These are phyloP conservation scores for Troglohyphantes excavatus DNA, from an alignment of 2,888 invertebrate genomes.

Conservation along the genomic window DNA sequence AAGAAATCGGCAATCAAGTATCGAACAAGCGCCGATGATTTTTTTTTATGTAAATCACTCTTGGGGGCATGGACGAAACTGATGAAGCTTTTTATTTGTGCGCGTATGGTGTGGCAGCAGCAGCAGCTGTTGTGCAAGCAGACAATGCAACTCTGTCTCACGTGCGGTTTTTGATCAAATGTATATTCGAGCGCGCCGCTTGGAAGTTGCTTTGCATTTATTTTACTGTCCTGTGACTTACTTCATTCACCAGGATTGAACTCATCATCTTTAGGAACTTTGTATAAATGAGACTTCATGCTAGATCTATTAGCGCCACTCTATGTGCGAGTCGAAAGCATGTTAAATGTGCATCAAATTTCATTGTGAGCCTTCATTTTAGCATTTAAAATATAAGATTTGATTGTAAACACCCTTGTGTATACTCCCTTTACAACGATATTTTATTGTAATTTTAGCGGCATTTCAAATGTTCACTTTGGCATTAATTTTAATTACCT, in stretches of 20 bases:
- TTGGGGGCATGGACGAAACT: neutral
- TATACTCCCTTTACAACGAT: neutral
- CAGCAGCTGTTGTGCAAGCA: neutral
- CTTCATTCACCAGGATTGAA: conserved; percentile 2
- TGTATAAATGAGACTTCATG: conserved; percentile 42
- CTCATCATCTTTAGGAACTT: conserved; percentile 33
- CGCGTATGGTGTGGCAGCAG: neutral
- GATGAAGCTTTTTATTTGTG: neutral
- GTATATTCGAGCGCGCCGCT: conserved; percentile 43
- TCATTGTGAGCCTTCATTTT: neutral
- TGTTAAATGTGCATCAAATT: neutral
- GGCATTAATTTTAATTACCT: neutral
- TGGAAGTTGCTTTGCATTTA: conserved; percentile 52
- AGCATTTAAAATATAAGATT: neutral
- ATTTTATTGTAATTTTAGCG: neutral
- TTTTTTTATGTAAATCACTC: neutral
- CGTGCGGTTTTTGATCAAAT: conserved; percentile 33
- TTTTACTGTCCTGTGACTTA: conserved; percentile 15
- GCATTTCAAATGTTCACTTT: neutral
- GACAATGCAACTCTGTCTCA: neutral
- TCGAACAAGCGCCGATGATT: neutral
- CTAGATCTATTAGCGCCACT: conserved; percentile 3
- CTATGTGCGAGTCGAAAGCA: neutral
- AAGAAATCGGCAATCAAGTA: neutral
- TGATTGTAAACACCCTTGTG: neutral